Evolutionary conservation across 1,140 invertebrate species (phyloP).

Genomic region (Hylyphantes graminicola): DNA sequence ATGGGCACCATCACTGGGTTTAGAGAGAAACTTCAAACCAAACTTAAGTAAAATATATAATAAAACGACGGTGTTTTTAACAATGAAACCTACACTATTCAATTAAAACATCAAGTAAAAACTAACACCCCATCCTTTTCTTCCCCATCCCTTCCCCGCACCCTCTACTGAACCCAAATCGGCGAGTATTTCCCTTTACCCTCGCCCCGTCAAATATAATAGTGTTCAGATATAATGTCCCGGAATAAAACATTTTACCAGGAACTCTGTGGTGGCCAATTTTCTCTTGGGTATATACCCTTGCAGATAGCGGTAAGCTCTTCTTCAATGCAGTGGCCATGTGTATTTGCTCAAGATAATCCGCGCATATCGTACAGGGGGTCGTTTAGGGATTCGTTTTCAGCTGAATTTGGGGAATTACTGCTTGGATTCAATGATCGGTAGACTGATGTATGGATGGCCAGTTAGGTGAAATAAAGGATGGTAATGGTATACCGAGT

Average conservation of each 20-base stretch:
- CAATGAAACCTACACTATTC: too few relatives aligned
- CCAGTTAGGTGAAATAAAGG: too few relatives aligned
- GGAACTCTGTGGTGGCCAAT: not conserved
- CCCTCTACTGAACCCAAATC: not conserved
- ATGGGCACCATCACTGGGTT: too few relatives aligned
- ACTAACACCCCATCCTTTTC: too few relatives aligned
- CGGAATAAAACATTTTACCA: constrained; percentile 37
- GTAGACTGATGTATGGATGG: too few relatives aligned
- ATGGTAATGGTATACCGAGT: too few relatives aligned
- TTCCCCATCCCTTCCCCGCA: too few relatives aligned
- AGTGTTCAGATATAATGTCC: constrained; percentile 44
- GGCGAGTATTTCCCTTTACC: constrained; percentile 6
- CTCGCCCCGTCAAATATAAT: constrained; percentile 29
- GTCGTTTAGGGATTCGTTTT: constrained; percentile 7
- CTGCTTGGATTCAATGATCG: too few relatives aligned
- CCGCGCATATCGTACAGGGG: not conserved
- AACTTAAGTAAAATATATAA: too few relatives aligned
- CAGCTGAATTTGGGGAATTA: not conserved
- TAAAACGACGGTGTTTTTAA: too few relatives aligned
- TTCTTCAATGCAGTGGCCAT: constrained; percentile 1
- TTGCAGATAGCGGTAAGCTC: constrained; percentile 23
- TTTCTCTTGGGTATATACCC: not conserved
- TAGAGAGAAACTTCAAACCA: too few relatives aligned
- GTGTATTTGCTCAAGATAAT: constrained; percentile 7
- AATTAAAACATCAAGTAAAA: too few relatives aligned